Conservation (phyloP, 37 sponge, comb jelly and placozoan species). For the Geodia barretti region DNA sequence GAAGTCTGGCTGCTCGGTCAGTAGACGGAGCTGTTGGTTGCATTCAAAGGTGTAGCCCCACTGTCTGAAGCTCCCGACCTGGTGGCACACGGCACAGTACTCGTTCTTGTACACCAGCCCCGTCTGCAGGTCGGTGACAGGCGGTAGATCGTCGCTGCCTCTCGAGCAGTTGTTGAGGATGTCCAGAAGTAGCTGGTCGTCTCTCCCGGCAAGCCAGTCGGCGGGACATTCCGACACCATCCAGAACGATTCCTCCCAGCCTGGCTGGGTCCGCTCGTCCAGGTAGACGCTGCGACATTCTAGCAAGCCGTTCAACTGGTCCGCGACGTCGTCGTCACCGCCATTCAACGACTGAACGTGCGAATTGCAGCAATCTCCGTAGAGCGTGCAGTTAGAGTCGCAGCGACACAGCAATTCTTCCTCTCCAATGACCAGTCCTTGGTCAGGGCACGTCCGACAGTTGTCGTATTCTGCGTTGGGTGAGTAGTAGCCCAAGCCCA, state of each 20-base stretch:
- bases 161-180: background rate
- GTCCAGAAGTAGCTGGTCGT: background rate
- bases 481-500: no score
- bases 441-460: no score
- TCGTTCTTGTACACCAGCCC: slow-evolving; percentile 56
- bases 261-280: background rate
- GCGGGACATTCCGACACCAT: slow-evolving; percentile 26
- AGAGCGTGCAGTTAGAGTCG: slow-evolving; percentile 17
- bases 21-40: background rate
- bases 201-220: slow-evolving; percentile 6
- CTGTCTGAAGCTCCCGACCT: background rate
- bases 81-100: slow-evolving; percentile 52
- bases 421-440: no score
- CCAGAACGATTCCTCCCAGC: background rate
- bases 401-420: slow-evolving; percentile 10
- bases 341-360: background rate
- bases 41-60: slow-evolving; percentile 1
- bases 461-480: no score
- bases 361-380: slow-evolving; percentile 23
- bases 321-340: background rate
- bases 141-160: slow-evolving; percentile 5
- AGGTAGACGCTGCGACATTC: slow-evolving; percentile 28
- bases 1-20: background rate
- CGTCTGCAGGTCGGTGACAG: slow-evolving; percentile 23
- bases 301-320: background rate